Base-by-base conservation (phyloP, 2,797 vertebrate genomes). In the Mycteria americana region DNA sequence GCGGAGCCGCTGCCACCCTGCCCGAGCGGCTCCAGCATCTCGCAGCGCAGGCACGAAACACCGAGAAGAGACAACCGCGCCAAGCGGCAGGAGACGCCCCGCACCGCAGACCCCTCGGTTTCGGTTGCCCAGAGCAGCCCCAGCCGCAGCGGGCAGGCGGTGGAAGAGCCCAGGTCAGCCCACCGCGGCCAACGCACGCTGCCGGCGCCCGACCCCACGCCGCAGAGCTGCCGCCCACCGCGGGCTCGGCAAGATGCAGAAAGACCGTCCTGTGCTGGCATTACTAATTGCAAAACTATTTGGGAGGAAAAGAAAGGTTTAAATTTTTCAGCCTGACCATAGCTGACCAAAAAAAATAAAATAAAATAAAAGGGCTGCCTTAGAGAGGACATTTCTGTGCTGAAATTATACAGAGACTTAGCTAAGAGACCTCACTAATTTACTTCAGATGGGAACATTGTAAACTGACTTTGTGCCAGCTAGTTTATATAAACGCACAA, bases 401-500 rank as follows among this genome's bases (percentile, higher is more conserved):
- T 94, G 96, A 97, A 96, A 97, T 96, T 96, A 96, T 92, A 94
- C 96, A 97, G 96, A 97, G 92, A 95, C 95, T 96, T 82, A 93
- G 95, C 96, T 96, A 95, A 93, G 92, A 97, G 96, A 94, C 95
- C 73, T 85, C 84, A 11, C 96, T 97, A 97, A 97, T 97, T 97
- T 93, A 92, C 88, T 97, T 97, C 96, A 97, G 96, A 95, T 97
- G 96, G 96, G 96, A 96, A 92, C 85, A 46, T 62, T 97, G 96
- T 88, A 95, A 96, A 95, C 96, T 96, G 96, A 97, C 94, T 95
- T 92, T 81, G 93, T 96, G 96, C 96, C 96, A 97, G 95, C 85
- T 96, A 60, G 83, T 96, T 97, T 96, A 96, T 96, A 96, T 84
- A 96, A 96, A 96, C 46, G 92, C 95, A 85, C 97, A 97, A 96